Evolutionary conservation across 2,113 vertebrate genomes (phyloP), one percentile per base, ranked within the genome.

Genomic region (Leptodactylus fuscus): DNA sequence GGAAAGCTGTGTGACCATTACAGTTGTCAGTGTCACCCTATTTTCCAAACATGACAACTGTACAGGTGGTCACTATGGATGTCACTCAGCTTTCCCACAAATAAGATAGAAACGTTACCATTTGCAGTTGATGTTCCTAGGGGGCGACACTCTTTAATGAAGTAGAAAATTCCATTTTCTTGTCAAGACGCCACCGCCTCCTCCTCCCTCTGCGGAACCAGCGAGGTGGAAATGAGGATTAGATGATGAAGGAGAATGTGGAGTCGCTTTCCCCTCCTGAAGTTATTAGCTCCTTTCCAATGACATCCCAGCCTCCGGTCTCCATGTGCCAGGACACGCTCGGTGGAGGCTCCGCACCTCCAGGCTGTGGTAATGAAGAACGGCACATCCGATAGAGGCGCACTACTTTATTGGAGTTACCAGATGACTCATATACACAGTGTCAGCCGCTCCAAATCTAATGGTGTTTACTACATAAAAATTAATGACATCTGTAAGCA

Each of bases 381-480:
- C 53, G 32, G 49, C 51, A 38, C 53, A 51, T 70, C 75, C 32
- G 22, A 67, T 24, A 38, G 38, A 48, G 36, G 38, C 49, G 74
- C 51, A 71, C 83, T 76, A 71, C 70, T 71, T 58, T 79, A 80
- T 71, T 70, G 83, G 70, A 16, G 83, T 85, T 85, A 80, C 58
- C 49, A 80, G 70, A 85, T 71, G 53, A 80, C 76, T 85, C 76
- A 49, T 81, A 62, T 80, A 75, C 67, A 36, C 48, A 44, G 76
- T 81, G 67, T 81, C 77, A 60, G 20, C 84, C 77, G 38, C 44
- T 81, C 76, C 49, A 70, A 46, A 86, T 86, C 80, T 86, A 86
- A 86, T 86, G 84, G 55, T 86, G 77, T 86, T 86, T 86, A 77
- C 84, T 70, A 34, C 67, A 73, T 86, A 86, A 86, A 86, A 86